These are phyloP conservation scores for Larimichthys polyactis DNA, from an alignment of 2,113 vertebrate genomes.

Conservation along the genomic window DNA sequence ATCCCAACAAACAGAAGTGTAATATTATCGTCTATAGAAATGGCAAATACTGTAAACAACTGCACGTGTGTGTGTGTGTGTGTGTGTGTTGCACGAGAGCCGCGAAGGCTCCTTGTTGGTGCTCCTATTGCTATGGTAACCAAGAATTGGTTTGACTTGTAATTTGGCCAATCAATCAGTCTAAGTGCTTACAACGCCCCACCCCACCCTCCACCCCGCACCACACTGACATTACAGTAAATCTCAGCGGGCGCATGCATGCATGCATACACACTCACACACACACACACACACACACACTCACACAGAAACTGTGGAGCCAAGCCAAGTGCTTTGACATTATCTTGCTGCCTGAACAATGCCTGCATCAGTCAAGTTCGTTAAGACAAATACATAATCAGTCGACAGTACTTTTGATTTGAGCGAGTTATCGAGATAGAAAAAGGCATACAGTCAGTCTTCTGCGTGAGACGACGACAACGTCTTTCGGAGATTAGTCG, in stretches of 20 bases:
- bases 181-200: slow-evolving; percentile 72
- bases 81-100: slow-evolving; percentile 34
- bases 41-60: slow-evolving; percentile 83
- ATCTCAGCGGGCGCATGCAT: slow-evolving; percentile 50
- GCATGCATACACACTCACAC: background rate
- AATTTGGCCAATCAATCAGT: slow-evolving; percentile 73
- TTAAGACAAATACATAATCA: slow-evolving; percentile 67
- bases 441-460: slow-evolving; percentile 61
- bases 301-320: slow-evolving; percentile 50
- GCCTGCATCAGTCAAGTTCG: slow-evolving; percentile 67
- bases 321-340: slow-evolving; percentile 66
- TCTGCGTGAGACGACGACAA: slow-evolving; percentile 28
- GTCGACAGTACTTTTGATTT: slow-evolving; percentile 64
- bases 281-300: background rate
- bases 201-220: slow-evolving; percentile 20
- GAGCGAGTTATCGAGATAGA: slow-evolving; percentile 56
- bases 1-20: slow-evolving; percentile 53
- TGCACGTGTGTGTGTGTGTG: slow-evolving; percentile 47
- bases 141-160: slow-evolving; percentile 60
- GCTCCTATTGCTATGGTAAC: slow-evolving; percentile 81
- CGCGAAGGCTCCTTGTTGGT: slow-evolving; percentile 53
- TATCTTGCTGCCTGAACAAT: slow-evolving; percentile 55
- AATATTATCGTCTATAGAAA: slow-evolving; percentile 40
- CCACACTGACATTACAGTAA: slow-evolving; percentile 55
- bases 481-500: slow-evolving; percentile 57